Conservation (phyloP, 2,888 invertebrate species). For the Melipona beecheii region DNA sequence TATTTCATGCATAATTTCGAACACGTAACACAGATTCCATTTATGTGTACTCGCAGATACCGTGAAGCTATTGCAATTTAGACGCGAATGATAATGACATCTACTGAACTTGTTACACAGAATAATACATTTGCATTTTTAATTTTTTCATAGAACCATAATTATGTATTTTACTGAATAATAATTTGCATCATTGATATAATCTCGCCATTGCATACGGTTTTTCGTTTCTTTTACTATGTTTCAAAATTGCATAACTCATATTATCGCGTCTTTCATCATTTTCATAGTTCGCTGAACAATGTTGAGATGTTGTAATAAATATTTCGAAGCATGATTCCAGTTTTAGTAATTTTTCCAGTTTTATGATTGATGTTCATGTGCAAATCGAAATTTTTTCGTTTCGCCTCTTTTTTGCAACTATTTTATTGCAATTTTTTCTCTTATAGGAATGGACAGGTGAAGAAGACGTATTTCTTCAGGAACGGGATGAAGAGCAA, state of each 20-base stretch:
- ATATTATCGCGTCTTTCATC: neutral
- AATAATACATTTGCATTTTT: neutral
- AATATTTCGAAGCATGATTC: neutral
- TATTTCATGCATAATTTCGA: conserved; percentile 46
- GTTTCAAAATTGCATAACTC: neutral
- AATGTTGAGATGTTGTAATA: neutral
- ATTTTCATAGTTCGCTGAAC: neutral
- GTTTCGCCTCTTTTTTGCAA: too few relatives aligned
- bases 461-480: too few relatives aligned
- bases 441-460: too few relatives aligned
- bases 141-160: neutral
- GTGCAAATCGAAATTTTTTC: neutral
- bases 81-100: conserved; percentile 33
- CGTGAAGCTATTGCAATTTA: conserved; percentile 26
- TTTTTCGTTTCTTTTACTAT: neutral
- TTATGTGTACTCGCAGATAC: conserved; percentile 10
- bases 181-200: neutral
- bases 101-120: neutral
- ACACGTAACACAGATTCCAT: conserved; percentile 53
- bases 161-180: neutral
- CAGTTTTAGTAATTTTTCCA: neutral
- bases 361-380: neutral
- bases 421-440: too few relatives aligned
- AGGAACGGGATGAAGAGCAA: neutral
- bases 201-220: neutral